A percentile compares a stretch with the other conserved stretches of the same genome.
Evolutionary conservation across 2,113 vertebrate genomes (phyloP).

Genomic region (Piaya cayana): DNA sequence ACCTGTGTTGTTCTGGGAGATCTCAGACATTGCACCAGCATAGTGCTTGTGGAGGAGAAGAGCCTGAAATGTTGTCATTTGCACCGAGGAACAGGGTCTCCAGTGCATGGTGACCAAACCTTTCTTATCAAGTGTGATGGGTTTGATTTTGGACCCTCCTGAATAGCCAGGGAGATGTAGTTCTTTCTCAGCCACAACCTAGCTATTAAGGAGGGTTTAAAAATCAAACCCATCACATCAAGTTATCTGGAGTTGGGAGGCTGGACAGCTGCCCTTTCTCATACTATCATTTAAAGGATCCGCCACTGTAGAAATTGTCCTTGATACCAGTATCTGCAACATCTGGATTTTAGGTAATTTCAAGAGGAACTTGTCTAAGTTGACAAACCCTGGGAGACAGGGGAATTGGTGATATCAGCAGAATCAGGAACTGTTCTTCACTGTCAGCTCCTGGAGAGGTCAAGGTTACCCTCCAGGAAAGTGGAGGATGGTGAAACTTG

Average conservation of each 20-base stretch:
- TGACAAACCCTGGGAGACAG: neutral
- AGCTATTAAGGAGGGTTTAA: too few species aligned
- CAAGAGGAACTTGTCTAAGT: neutral
- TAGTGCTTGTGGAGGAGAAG: neutral
- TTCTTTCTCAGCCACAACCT: too few species aligned
- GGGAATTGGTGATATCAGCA: neutral
- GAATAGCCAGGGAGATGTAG: too few species aligned
- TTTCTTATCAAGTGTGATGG: neutral
- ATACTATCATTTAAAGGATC: neutral
- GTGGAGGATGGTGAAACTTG: neutral
- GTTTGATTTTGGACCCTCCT: too few species aligned
- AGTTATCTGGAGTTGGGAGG: neutral
- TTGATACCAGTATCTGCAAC: neutral
- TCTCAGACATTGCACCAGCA: neutral
- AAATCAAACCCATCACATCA: too few species aligned
- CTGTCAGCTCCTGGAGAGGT: neutral
- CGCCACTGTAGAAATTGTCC: neutral
- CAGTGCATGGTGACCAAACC: neutral
- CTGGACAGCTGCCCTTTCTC: neutral
- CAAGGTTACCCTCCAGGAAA: neutral
- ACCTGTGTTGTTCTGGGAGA: accelerated
- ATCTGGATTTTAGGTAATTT: neutral
- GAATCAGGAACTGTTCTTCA: neutral
- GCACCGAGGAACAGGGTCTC: neutral
- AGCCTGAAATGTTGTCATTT: neutral